Base-by-base conservation (phyloP, 1,140 invertebrate genomes). In the Zaprionus inermis region DNA sequence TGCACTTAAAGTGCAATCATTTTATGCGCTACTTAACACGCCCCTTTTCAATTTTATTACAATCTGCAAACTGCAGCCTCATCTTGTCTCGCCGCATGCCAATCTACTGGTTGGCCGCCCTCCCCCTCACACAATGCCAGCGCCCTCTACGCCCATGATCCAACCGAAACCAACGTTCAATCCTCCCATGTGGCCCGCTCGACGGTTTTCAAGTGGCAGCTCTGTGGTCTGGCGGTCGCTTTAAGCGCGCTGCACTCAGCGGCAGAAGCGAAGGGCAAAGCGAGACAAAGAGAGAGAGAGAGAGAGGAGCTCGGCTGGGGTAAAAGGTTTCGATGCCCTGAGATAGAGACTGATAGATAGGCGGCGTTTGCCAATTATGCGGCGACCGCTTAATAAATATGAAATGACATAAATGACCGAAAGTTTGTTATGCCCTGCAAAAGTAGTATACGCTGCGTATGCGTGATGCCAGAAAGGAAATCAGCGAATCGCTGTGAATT, bases 331-430 rank as follows among this genome's bases (percentile, higher is more conserved):
- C 14, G 38, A 5, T 49, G 46, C 44, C 68, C 44, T 67, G 72
- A 51, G 28, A 51, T 56, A 52, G 58, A 51, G 38, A 11, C 41
- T 64, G 54, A 58, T 30, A 51, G 56, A 16, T 32, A 16, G 46
- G 32, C 68, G 57, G 64, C 44, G 51, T 67, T 78, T 85, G 78
- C 78, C 82, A 86, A 86, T 86, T 86, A 86, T 86, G 83, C 83
- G 76, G 68, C 73, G 76, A 78, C 69, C 76, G 83, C 79, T 72
- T 75, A 88, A 82, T 88, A 88, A 86, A 86, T 86, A 88, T 77
- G 76, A 88, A 88, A 88, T 79, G 83, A 88, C 82, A 88, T 88
- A 88, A 86, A 86, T 82, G 72, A 79, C 79, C 82, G 59, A 69
- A 54, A 68, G 34, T 63, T 70, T 56, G 32, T 57, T 57, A 58